A percentile compares a stretch with the other conserved stretches of the same genome.
These are phyloP conservation scores for Autographa gamma DNA, from an alignment of 2,888 invertebrate species.

Conservation along the genomic window DNA sequence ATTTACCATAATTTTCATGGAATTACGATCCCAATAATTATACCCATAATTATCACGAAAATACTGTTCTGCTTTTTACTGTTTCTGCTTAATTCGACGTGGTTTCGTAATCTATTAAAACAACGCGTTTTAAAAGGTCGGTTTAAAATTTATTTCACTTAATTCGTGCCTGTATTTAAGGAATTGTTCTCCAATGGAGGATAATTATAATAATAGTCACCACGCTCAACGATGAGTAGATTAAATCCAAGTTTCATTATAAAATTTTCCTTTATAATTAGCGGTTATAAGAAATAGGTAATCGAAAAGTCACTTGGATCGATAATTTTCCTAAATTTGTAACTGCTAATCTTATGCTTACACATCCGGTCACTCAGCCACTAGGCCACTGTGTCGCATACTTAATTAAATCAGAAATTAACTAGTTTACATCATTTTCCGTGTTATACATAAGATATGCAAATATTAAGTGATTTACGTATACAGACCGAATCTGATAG, in stretches of 20 bases:
- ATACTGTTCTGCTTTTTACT: neutral
- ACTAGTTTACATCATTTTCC: neutral
- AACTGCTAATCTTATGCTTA: too few species aligned
- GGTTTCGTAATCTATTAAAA: neutral
- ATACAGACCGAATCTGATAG: conserved; percentile 2
- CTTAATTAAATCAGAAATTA: neutral
- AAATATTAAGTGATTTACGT: neutral
- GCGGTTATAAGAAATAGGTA: too few species aligned
- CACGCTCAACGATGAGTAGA: too few species aligned
- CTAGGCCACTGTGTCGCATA: conserved; percentile 2
- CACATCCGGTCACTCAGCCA: neutral
- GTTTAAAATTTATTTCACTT: too few species aligned
- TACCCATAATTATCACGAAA: neutral
- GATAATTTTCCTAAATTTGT: too few species aligned
- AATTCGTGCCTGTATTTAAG: too few species aligned
- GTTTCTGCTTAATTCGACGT: neutral
- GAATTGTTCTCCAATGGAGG: too few species aligned
- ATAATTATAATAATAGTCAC: too few species aligned
- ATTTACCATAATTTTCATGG: neutral
- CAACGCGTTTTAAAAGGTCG: neutral
- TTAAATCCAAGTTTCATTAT: too few species aligned
- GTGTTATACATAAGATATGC: neutral
- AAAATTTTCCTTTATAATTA: too few species aligned
- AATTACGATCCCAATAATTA: neutral
- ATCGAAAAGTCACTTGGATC: too few species aligned